phyloP scores from a whole-genome alignment of 2,888 invertebrate species.

The Ephialtes manifestator region DNA sequence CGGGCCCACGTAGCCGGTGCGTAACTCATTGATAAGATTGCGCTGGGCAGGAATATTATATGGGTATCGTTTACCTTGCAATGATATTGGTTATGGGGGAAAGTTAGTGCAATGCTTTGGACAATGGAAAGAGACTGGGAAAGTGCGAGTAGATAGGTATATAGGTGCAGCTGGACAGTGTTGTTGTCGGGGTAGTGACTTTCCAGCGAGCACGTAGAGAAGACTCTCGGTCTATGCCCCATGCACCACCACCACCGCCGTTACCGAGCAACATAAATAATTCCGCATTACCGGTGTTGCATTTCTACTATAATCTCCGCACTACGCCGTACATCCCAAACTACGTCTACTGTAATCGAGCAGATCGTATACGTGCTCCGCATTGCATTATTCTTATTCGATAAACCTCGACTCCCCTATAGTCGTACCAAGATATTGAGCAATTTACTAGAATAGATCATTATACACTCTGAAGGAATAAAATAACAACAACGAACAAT shows the following conservation, averaged over 20 bases:
- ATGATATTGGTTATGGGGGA: slow-evolving; percentile 38
- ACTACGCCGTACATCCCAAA: background rate
- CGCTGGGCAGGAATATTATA: background rate
- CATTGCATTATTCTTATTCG: slow-evolving; percentile 45
- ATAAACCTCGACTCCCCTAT: slow-evolving; percentile 7
- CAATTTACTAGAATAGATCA: slow-evolving; percentile 4
- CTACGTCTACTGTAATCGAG: slow-evolving; percentile 20
- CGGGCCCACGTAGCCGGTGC: background rate
- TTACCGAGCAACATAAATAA: background rate
- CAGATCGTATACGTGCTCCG: slow-evolving; percentile 41
- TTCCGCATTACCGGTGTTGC: slow-evolving; percentile 22
- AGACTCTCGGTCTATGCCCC: background rate
- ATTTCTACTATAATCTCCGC: slow-evolving; percentile 3
- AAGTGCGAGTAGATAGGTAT: background rate
- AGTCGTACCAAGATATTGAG: background rate
- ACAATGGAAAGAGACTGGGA: slow-evolving; percentile 42
- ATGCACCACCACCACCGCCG: background rate
- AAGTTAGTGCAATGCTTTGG: slow-evolving; percentile 39
- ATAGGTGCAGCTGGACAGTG: background rate
- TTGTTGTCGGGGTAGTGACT: background rate
- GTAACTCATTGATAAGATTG: slow-evolving; percentile 9
- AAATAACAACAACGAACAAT: background rate
- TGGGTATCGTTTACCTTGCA: slow-evolving; percentile 28
- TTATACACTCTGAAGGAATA: slow-evolving; percentile 2
- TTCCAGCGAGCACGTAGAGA: slow-evolving; percentile 20